Evolutionary conservation across 2,888 invertebrate species (phyloP).

Genomic region (Linnaemya tessellans): DNA sequence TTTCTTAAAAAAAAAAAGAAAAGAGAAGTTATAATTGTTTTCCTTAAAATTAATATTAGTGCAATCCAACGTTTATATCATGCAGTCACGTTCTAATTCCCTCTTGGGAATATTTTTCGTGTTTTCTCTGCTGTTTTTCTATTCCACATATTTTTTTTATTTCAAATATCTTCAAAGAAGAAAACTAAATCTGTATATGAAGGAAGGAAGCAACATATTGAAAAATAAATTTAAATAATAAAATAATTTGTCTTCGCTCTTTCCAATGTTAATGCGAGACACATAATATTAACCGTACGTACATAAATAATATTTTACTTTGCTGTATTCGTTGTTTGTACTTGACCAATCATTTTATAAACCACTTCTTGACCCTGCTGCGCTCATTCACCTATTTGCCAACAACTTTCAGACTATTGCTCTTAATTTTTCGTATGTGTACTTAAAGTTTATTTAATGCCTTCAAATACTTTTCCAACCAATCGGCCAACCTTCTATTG

Average conservation of each 20-base stretch:
- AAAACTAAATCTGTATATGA: conserved; percentile 28
- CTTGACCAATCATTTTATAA: conserved; percentile 38
- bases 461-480: conserved; percentile 39
- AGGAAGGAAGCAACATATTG: conserved; percentile 18
- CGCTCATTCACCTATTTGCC: conserved; percentile 53
- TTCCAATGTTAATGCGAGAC: background rate
- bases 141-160: conserved; percentile 17
- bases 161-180: conserved; percentile 36
- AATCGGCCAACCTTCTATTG: conserved; percentile 58
- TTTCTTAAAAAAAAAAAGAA: background rate
- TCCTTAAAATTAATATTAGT: conserved; percentile 67
- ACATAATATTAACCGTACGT: too few relatives aligned
- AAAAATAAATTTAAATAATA: conserved; percentile 12
- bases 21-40: conserved; percentile 25
- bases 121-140: conserved; percentile 27
- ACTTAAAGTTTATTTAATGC: conserved; percentile 15
- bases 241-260: conserved; percentile 13
- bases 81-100: conserved; percentile 75
- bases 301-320: too few relatives aligned
- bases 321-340: background rate
- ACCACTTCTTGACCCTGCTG: conserved; percentile 31
- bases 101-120: conserved; percentile 73
- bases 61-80: conserved; percentile 73
- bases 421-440: background rate
- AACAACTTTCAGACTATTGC: conserved; percentile 39